Evolutionary conservation across 1,140 invertebrate species (phyloP).

Genomic region (Brachionus sp.): DNA sequence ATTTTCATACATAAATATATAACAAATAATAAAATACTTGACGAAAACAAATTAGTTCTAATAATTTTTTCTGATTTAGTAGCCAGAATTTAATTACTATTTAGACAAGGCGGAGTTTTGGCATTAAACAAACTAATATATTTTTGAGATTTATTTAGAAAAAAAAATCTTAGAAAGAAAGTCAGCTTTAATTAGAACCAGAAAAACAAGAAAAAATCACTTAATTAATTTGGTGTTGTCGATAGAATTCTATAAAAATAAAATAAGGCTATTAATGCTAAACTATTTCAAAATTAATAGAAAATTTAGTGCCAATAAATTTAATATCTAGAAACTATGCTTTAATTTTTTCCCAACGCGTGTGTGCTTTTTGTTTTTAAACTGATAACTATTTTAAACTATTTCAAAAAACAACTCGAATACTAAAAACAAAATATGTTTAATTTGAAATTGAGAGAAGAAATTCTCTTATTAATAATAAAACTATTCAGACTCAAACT

Average conservation of each 20-base stretch:
- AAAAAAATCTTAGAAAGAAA: not conserved
- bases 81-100: not conserved
- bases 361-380: not conserved
- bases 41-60: not conserved
- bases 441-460: conserved; percentile 2
- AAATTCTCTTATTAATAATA: conserved; percentile 28
- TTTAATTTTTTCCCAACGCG: not conserved
- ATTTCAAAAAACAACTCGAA: not conserved
- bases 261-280: not conserved
- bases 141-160: not conserved
- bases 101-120: not conserved
- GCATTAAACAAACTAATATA: not conserved
- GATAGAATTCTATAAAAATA: not conserved
- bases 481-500: conserved; percentile 25
- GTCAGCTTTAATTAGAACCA: not conserved
- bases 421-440: not conserved
- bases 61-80: not conserved
- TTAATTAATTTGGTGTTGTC: not conserved
- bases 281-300: not conserved
- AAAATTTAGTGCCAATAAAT: not conserved
- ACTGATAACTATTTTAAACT: not conserved
- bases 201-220: not conserved
- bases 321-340: not conserved
- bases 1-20: not conserved
- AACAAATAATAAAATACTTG: not conserved